A percentile compares a stretch with the other conserved stretches of the same genome.
These are phyloP conservation scores for Vanacampus margaritifer DNA, from an alignment of 2,113 vertebrate species.

Conservation along the genomic window DNA sequence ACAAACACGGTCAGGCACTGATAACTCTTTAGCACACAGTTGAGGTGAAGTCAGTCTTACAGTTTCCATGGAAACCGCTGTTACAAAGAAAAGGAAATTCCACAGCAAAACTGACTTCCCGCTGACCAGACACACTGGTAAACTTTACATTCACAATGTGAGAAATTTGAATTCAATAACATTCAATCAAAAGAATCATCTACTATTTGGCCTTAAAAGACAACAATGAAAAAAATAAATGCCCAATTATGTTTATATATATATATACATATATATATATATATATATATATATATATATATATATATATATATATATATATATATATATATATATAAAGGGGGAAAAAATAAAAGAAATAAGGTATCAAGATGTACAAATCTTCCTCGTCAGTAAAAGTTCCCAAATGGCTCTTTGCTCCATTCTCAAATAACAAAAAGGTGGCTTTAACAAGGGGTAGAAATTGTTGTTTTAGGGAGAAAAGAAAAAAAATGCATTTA, in stretches of 20 bases:
- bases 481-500: slow-evolving; percentile 41
- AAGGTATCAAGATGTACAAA: slow-evolving; percentile 62
- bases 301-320: too few species aligned
- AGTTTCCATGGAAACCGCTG: slow-evolving; percentile 46
- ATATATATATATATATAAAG: background rate
- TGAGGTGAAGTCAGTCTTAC: slow-evolving; percentile 37
- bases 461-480: slow-evolving; percentile 34
- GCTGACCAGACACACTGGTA: slow-evolving; percentile 47
- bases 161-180: slow-evolving; percentile 53
- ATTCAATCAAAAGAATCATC: slow-evolving; percentile 59
- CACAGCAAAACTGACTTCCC: slow-evolving; percentile 26
- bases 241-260: slow-evolving; percentile 46
- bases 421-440: slow-evolving; percentile 28
- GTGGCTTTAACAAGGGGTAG: slow-evolving; percentile 42
- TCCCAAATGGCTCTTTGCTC: slow-evolving; percentile 45
- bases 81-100: slow-evolving; percentile 3
- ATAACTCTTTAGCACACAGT: slow-evolving; percentile 31
- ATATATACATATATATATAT: too few species aligned
- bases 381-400: slow-evolving; percentile 49
- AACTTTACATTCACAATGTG: slow-evolving; percentile 64
- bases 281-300: too few species aligned
- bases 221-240: slow-evolving; percentile 46
- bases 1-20: slow-evolving; percentile 29
- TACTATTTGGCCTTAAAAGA: slow-evolving; percentile 46
- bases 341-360: slow-evolving; percentile 65